Evolutionary conservation across 2,797 vertebrate genomes (phyloP), one percentile per base, ranked within the genome.

Genomic region (Gobionotothen gibberifrons): DNA sequence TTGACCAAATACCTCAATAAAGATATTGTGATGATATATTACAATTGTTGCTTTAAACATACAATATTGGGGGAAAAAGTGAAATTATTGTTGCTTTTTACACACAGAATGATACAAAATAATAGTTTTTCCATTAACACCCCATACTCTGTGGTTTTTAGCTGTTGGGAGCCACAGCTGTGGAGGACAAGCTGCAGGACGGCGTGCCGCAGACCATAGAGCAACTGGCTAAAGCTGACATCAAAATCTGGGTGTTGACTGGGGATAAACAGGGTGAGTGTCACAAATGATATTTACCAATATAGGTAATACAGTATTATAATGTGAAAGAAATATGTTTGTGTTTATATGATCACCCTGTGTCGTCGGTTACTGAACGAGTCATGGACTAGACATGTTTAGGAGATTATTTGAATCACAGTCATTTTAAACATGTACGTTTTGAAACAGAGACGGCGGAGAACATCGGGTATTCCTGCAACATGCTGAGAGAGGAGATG

Each of bases 181-280:
- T 98, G 68, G 98, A 99, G 84, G 97, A 99, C 93, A 98, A 98
- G 88, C 89, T 99, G n/a, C 98, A 99, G 81, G 96, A 97, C 0
- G 96, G 96, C 0, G 98, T 99, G 0, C 96, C 97, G 32, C 96
- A 99, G 84, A 98, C 97, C 32, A 96, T 98, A 10, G 92, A 95
- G 82, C 96, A 92, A 53, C 95, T 99, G 62, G 90, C 90, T 47
- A 96, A 95, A 91, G 97, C 97, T 11, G 93, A 94, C 83, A 97
- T 99, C 79, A 99, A 97, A 90, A 94, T 98, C 72, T 98, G 98
- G 97, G 95, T 99, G 75, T 91, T 99, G 59, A 99, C 97, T 15
- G 97, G 97, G 42, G 97, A 99, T 85, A 99, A 99, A 79, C 97
- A 98, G 94, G 98, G 98, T 99, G 1, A 0, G 80, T 70, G 49